phyloP scores from a whole-genome alignment of 2,888 invertebrate genomes.

The Panorpa germanica region DNA sequence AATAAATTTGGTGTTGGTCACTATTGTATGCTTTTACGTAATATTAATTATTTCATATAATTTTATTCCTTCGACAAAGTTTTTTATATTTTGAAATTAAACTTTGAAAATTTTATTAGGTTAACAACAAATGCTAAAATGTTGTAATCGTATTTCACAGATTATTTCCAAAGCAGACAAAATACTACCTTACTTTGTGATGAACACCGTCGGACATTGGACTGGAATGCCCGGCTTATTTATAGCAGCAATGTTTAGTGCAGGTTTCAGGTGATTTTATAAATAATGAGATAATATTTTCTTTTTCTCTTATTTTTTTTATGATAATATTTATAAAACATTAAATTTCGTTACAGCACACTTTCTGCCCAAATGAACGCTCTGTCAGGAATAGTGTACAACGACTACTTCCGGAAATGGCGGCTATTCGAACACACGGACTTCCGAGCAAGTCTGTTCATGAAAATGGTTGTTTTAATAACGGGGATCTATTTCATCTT shows the following conservation, averaged over 20 bases:
- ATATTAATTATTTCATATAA: no score
- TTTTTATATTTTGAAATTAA: no score
- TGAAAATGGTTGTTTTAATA: slow-evolving; percentile 24
- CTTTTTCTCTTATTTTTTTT: background rate
- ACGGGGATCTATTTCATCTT: slow-evolving; percentile 38
- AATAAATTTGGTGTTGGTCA: no score
- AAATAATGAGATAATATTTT: background rate
- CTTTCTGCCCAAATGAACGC: slow-evolving; percentile 36
- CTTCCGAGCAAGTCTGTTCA: slow-evolving; percentile 25
- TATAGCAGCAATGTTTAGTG: slow-evolving; percentile 39
- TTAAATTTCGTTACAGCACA: slow-evolving; percentile 21
- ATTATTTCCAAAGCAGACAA: slow-evolving; percentile 24
- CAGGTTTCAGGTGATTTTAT: slow-evolving; percentile 27
- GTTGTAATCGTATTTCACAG: slow-evolving; percentile 11
- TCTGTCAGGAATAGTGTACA: slow-evolving; percentile 31
- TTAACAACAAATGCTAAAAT: no score
- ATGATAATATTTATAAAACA: background rate
- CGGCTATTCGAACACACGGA: slow-evolving; percentile 22
- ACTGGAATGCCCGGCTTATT: slow-evolving; percentile 39
- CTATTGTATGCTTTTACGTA: no score
- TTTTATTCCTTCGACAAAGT: no score
- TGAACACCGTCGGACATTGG: slow-evolving; percentile 28
- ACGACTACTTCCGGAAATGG: slow-evolving; percentile 30
- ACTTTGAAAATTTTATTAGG: background rate
- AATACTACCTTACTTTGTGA: slow-evolving; percentile 34